Base-by-base conservation (phyloP, 2,888 invertebrate species). In the Ectemnius continuus region DNA sequence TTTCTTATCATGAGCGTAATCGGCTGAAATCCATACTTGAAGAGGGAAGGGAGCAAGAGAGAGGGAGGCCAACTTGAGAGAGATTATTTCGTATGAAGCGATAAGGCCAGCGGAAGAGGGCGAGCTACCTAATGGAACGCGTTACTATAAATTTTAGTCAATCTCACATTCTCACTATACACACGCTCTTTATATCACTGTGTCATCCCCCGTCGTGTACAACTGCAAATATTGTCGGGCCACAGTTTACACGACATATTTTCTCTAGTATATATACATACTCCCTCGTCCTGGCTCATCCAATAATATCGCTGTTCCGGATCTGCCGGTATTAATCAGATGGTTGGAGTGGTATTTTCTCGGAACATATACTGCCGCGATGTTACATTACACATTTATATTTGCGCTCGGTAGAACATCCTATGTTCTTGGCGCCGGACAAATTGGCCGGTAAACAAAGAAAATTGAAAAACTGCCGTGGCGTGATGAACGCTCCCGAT, bases 301-400 rank as follows among this genome's bases (percentile, higher is more conserved):
- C 71, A 76, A 77, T 77, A 72, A 76, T 76, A 77, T 76, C 77
- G 36, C 56, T 52, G 72, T 56, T 60, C 61, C 61, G 68, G 64
- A 77, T 77, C 78, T 80, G 70, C 61, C 64, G 61, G 63, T 70
- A 78, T 80, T 80, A 80, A 80, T 80, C 80, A 80, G 73, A 65
- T 64, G 61, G 18, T 70, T 70, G 73, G 59, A 78, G 66, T 69
- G 45, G 69, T 70, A 80, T 70, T 78, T 78, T 73, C 75, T 80
- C 70, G 66, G 61, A 16, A 75, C 65, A 70, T 64, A 73, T 62
- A 66, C 61, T 67, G 11, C 52, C 64, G 64, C 61, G 69, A 68
- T 67, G 46, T 66, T 8, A 36, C 36, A 70, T 66, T 36, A 36
- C 36, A 70, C 67, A 64, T 64, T 47, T 61, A 57, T 14, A 8